Evolutionary conservation across 1,140 invertebrate genomes (phyloP).

Genomic region (Heliconius melpomene): DNA sequence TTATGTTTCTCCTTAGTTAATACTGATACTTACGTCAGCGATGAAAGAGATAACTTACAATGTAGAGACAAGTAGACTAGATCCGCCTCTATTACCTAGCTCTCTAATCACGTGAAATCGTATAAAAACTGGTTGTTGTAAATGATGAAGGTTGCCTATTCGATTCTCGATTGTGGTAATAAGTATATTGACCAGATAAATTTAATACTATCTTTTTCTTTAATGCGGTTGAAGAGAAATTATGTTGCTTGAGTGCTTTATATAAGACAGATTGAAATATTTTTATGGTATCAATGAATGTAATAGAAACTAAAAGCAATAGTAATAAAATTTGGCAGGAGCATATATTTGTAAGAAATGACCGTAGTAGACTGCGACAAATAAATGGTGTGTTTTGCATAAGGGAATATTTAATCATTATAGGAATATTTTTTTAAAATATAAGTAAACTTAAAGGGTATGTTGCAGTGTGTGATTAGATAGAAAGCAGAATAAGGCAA

Average conservation of each 20-base stretch:
- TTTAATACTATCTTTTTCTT: not conserved
- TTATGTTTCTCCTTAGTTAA: not conserved
- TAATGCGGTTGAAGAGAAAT: not conserved
- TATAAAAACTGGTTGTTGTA: slow-evolving; percentile 5
- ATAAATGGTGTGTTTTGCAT: no score
- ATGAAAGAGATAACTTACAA: slow-evolving; percentile 1
- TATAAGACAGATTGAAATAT: not conserved
- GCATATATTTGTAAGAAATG: not conserved
- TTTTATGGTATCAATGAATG: not conserved
- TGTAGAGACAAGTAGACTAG: slow-evolving; percentile 11
- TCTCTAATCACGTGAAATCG: slow-evolving; percentile 11
- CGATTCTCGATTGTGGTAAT: slow-evolving; percentile 14
- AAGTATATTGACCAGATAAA: slow-evolving; percentile 4
- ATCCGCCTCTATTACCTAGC: slow-evolving; percentile 4
- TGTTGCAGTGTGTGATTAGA: no score
- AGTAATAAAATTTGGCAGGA: no score
- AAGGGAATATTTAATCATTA: no score
- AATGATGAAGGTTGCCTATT: slow-evolving; percentile 1
- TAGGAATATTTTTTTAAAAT: no score
- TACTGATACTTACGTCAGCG: not conserved
- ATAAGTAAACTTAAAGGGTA: no score
- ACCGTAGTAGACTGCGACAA: no score
- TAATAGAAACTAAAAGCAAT: no score
- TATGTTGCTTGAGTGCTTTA: not conserved
- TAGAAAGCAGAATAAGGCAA: no score